These are phyloP conservation scores for Parazoanthus atlanticus DNA, from an alignment of 92 coral and sea anemone species.

Conservation along the genomic window DNA sequence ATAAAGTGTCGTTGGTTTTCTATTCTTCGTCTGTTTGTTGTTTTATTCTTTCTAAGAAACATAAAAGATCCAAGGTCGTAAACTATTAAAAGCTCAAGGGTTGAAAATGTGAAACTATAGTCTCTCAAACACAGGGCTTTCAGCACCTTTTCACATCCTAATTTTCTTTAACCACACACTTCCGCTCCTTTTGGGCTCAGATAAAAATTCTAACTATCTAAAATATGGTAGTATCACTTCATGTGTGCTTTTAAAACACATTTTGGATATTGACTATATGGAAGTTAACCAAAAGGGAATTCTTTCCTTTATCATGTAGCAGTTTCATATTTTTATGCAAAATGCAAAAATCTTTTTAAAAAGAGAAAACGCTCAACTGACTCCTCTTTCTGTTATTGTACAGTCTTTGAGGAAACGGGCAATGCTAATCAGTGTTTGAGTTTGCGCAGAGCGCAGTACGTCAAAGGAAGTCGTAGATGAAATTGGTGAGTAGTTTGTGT, in stretches of 20 bases:
- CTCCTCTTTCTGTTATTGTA: background rate
- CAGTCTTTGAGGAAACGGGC: background rate
- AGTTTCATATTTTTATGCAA: background rate
- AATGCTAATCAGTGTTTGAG: constrained; percentile 19
- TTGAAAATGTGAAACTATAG: background rate
- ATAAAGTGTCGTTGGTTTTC: background rate
- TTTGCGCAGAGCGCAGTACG: constrained; percentile 1
- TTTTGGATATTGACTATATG: background rate
- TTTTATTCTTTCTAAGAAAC: background rate
- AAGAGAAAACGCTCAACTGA: background rate
- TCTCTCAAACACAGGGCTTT: constrained; percentile 22
- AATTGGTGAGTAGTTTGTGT: background rate
- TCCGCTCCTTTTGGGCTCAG: constrained; percentile 27
- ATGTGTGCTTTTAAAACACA: background rate
- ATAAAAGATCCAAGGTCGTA: background rate
- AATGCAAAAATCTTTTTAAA: background rate
- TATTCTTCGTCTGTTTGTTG: background rate
- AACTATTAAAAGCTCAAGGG: constrained; percentile 4
- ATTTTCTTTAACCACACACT: constrained; percentile 35
- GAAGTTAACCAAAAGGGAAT: constrained; percentile 2
- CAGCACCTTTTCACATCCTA: constrained; percentile 46
- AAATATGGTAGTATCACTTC: background rate
- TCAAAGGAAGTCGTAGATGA: background rate
- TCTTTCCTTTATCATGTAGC: background rate
- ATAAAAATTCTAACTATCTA: background rate